Base-by-base conservation (phyloP, 2,888 invertebrate genomes). In the Odontocolon sp. region DNA sequence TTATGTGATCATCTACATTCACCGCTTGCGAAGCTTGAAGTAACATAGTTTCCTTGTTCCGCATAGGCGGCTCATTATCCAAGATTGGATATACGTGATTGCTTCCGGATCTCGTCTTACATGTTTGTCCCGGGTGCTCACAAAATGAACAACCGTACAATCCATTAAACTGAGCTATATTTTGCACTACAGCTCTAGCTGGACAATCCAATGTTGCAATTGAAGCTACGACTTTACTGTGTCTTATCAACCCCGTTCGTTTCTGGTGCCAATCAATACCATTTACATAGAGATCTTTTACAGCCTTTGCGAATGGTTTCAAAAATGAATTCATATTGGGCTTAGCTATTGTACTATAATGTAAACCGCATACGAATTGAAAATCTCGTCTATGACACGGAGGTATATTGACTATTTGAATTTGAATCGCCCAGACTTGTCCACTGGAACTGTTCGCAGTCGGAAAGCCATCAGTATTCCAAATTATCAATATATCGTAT, bases 141-240 rank as follows among this genome's bases (percentile, higher is more conserved):
- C 76, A 79, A 38, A 36, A 59, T 40, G 72, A 68, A 33, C 79
- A 79, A 6, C 79, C 71, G 14, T 18, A 63, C 26, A 38, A 45
- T 4, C 68, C 75, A 38, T 71, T 78, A 18, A 45, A 75, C 21
- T 57, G 61, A 14, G 45, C 67, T n/a, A 73, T 2, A 31, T 79
- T 79, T 61, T 76, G 72, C 1, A 59, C 70, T 2, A 73, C 28
- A 33, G 69, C 33, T 68, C 47, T 50, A 26, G 73, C 61, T 40
- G 69, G 79, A 23, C 50, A 36, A 38, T 56, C 56, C 6, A 67
- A 47, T 2, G 31, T 31, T 8, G 67, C 56, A 18, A 57, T 67
- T 1, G 67, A 23, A 40, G 47, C 56, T 47, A 57, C 40, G 0
- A 50, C 64, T 42, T 26, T 63, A 11, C 67, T 72, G 2, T 47